Conservation (phyloP, 1,140 invertebrate species). For the Aphaenogaster rudis region DNA sequence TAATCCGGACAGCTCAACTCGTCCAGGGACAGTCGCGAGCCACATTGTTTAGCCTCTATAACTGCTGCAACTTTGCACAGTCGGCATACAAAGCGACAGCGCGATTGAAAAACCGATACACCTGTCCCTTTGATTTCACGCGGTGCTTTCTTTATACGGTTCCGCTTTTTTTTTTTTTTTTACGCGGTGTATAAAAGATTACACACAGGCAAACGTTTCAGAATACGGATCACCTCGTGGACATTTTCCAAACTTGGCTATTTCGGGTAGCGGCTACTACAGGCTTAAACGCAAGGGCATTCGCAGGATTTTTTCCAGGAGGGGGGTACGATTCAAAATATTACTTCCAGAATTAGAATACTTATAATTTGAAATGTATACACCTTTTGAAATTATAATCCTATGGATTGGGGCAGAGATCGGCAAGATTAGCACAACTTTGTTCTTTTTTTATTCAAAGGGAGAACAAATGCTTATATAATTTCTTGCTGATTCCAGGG, state of each 20-base stretch:
- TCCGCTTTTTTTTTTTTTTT: not conserved
- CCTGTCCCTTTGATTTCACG: slow-evolving; percentile 44
- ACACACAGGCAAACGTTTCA: not conserved
- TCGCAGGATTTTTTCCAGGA: too few species aligned
- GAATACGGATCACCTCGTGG: not conserved
- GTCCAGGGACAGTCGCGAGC: not conserved
- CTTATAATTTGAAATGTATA: too few species aligned
- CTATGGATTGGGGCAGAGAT: too few species aligned
- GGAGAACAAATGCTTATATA: too few species aligned
- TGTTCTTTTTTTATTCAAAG: too few species aligned
- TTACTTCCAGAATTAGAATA: too few species aligned
- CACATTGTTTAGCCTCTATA: slow-evolving; percentile 10
- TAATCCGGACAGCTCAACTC: not conserved
- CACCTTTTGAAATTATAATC: too few species aligned
- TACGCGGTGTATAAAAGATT: not conserved
- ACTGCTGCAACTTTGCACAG: slow-evolving; percentile 14
- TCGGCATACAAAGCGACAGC: slow-evolving; percentile 43
- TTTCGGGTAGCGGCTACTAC: too few species aligned
- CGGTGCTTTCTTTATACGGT: not conserved
- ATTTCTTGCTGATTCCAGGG: too few species aligned
- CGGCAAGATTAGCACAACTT: too few species aligned
- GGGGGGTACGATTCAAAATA: too few species aligned
- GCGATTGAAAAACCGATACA: slow-evolving; percentile 56
- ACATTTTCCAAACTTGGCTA: not conserved
- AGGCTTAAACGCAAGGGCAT: too few species aligned